Conservation (phyloP, 2,888 invertebrate species). For the Drosophila limbata region DNA sequence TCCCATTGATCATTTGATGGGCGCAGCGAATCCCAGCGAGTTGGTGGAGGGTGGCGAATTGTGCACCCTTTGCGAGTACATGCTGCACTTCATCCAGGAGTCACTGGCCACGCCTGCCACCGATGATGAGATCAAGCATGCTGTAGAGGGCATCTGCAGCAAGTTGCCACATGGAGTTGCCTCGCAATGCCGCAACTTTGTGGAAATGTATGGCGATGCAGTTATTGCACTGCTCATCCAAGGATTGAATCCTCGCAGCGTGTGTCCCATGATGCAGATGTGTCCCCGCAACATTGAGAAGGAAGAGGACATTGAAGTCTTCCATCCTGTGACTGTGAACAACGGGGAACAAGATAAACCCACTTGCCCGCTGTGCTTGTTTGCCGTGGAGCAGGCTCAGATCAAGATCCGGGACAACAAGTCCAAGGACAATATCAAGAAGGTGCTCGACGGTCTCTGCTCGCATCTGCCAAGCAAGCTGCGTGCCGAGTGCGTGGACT, state of each 20-base stretch:
- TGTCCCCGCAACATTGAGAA: constrained; percentile 87
- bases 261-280: constrained; percentile 90
- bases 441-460: constrained; percentile 90
- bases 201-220: constrained; percentile 92
- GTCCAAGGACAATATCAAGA: constrained; percentile 90
- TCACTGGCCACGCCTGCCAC: constrained; percentile 89
- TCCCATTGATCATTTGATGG: constrained; percentile 86
- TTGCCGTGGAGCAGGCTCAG: constrained; percentile 92
- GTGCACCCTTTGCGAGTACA: constrained; percentile 93
- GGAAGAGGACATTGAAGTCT: constrained; percentile 86
- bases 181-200: constrained; percentile 90
- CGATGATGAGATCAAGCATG: constrained; percentile 89
- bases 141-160: constrained; percentile 90
- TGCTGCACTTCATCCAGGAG: constrained; percentile 92
- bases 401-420: constrained; percentile 90
- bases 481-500: constrained; percentile 89
- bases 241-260: constrained; percentile 84
- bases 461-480: constrained; percentile 88
- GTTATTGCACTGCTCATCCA: constrained; percentile 92
- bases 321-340: constrained; percentile 82
- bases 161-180: constrained; percentile 88
- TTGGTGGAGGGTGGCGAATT: constrained; percentile 85
- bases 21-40: constrained; percentile 81
- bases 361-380: constrained; percentile 93
- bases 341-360: constrained; percentile 86